phyloP scores from a whole-genome alignment of 2,888 invertebrate species.

The Sesia apiformis region DNA sequence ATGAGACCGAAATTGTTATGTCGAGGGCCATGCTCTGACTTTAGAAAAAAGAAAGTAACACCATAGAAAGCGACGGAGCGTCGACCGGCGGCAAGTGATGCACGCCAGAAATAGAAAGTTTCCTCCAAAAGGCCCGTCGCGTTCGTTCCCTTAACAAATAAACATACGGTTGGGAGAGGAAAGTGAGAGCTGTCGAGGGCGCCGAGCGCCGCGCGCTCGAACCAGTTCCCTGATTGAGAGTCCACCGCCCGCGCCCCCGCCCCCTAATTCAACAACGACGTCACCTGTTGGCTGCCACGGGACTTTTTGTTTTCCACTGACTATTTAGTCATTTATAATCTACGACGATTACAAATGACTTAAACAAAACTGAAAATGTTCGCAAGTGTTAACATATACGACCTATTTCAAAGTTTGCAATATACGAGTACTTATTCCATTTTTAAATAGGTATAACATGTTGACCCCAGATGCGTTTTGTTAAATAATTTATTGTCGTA shows the following conservation, averaged over 20 bases:
- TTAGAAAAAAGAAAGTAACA: slow-evolving; percentile 68
- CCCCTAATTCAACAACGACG: slow-evolving; percentile 1
- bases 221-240: slow-evolving; percentile 44
- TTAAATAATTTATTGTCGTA: too few relatives aligned
- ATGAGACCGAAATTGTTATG: slow-evolving; percentile 38
- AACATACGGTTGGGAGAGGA: slow-evolving; percentile 59
- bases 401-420: too few relatives aligned
- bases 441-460: too few relatives aligned
- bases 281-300: neutral
- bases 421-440: too few relatives aligned
- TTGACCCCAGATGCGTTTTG: too few relatives aligned
- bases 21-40: slow-evolving; percentile 33
- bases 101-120: slow-evolving; percentile 71
- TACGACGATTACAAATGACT: neutral
- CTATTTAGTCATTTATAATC: neutral
- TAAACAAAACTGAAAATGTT: too few relatives aligned
- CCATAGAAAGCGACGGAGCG: slow-evolving; percentile 65
- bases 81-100: slow-evolving; percentile 62
- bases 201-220: slow-evolving; percentile 16
- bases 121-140: slow-evolving; percentile 48
- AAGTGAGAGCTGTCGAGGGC: slow-evolving; percentile 63
- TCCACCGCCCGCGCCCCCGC: slow-evolving; percentile 11
- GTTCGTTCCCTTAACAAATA: slow-evolving; percentile 65
- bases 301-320: neutral
- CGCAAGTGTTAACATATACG: too few relatives aligned